These are phyloP conservation scores for Sciurus carolinensis DNA, from an alignment of 2,797 vertebrate genomes.

Conservation along the genomic window DNA sequence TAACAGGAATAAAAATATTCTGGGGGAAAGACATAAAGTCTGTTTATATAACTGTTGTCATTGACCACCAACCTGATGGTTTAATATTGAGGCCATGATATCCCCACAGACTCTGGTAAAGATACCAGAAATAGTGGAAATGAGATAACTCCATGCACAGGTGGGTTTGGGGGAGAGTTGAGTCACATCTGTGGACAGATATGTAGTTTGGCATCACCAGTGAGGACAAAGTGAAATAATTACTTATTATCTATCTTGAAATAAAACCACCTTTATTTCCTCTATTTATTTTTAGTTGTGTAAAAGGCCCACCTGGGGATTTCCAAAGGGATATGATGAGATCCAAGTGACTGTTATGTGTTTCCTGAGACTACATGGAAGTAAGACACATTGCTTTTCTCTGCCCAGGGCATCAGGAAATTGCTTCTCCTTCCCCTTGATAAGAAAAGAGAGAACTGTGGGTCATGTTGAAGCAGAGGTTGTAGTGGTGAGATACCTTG, in stretches of 20 bases:
- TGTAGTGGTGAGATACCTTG: background rate
- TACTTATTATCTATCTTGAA: slow-evolving; percentile 62
- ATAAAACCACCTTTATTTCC: slow-evolving; percentile 81
- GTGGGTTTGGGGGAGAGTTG: background rate
- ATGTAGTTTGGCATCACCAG: slow-evolving; percentile 53
- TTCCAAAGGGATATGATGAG: slow-evolving; percentile 78
- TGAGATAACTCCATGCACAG: slow-evolving; percentile 7
- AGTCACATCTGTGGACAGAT: slow-evolving; percentile 25
- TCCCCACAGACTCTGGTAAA: background rate
- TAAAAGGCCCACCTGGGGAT: slow-evolving; percentile 79
- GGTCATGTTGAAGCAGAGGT: background rate
- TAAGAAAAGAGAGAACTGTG: background rate
- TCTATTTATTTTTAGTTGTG: slow-evolving; percentile 79
- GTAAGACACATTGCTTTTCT: slow-evolving; percentile 14
- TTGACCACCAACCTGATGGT: background rate
- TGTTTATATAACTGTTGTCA: background rate
- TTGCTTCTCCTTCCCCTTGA: background rate
- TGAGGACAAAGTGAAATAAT: slow-evolving; percentile 72
- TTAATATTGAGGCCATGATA: background rate
- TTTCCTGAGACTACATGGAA: slow-evolving; percentile 77
- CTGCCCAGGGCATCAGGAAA: slow-evolving; percentile 62
- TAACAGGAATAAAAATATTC: background rate
- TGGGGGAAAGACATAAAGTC: background rate
- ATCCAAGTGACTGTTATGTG: slow-evolving; percentile 76
- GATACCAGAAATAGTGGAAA: slow-evolving; percentile 24